Evolutionary conservation across 2,888 invertebrate species (phyloP).

Genomic region (Vanessa cardui): DNA sequence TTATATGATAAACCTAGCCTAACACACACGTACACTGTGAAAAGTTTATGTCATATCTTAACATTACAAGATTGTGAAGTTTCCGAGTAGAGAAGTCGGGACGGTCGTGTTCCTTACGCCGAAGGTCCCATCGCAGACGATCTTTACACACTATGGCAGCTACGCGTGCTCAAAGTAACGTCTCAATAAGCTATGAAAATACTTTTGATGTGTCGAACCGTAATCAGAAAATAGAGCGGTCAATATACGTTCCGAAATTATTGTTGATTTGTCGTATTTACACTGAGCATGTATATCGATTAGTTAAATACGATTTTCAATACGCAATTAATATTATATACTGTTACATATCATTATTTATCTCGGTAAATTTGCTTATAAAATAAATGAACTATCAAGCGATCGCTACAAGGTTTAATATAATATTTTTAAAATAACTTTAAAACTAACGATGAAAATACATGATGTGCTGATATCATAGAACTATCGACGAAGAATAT

Average conservation of each 20-base stretch:
- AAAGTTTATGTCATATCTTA: slow-evolving; percentile 61
- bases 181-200: slow-evolving; percentile 75
- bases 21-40: slow-evolving; percentile 76
- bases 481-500: slow-evolving; percentile 48
- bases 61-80: slow-evolving; percentile 59
- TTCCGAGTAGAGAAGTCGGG: slow-evolving; percentile 52
- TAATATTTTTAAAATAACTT: slow-evolving; percentile 24
- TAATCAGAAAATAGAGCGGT: slow-evolving; percentile 76
- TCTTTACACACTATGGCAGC: slow-evolving; percentile 49
- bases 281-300: slow-evolving; percentile 71
- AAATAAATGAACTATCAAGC: slow-evolving; percentile 34
- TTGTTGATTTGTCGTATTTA: slow-evolving; percentile 70
- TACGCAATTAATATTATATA: slow-evolving; percentile 46
- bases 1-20: slow-evolving; percentile 70
- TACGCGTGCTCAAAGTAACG: slow-evolving; percentile 68
- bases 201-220: slow-evolving; percentile 64
- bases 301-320: slow-evolving; percentile 57
- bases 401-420: slow-evolving; percentile 29
- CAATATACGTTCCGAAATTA: slow-evolving; percentile 76
- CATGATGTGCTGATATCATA: slow-evolving; percentile 76
- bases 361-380: slow-evolving; percentile 31
- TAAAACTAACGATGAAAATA: slow-evolving; percentile 53
- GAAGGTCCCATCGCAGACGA: slow-evolving; percentile 55
- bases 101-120: slow-evolving; percentile 52
- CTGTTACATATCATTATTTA: neutral